Base-by-base conservation (phyloP, 2,797 vertebrate genomes). In the Alfaro cultratus region DNA sequence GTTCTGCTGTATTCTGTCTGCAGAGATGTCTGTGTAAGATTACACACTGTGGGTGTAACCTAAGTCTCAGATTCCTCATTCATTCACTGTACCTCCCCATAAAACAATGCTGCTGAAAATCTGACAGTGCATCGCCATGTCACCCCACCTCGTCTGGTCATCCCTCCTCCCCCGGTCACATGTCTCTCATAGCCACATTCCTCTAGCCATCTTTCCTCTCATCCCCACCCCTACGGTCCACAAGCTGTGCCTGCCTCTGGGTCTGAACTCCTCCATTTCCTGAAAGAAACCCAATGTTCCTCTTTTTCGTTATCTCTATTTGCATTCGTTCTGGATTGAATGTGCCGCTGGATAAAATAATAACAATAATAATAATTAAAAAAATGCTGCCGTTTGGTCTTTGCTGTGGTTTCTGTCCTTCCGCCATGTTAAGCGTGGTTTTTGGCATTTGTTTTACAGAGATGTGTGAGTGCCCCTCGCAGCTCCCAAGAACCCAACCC, bases 401-500 rank as follows among this genome's bases (percentile, higher is more conserved):
- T 78, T 31, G n/a, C 67, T 72, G 84, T 55, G 72, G 75, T 87
- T 87, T 80, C 77, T 85, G 78, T 87, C 80, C 83, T 75, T 91
- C 89, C 79, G 83, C 86, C 92, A 83, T 90, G 81, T 85, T 89
- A 49, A 47, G 62, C 73, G 6, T 76, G 70, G 47, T 77, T 55
- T 55, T n/a, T 46, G 31, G 47, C 60, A 41, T 73, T 68, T 64
- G 26, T 75, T 81, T 74, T 41, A 85, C 16, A 87, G 76, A 96
- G 98, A 97, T 92, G 98, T 94, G 93, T 94, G 95, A 95, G 98
- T 96, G 96, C 97, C 96, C 95, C 98, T 98, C 98, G 92, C 98
- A 98, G 98, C 98, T 99, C 98, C 98, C 98, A 96, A 99, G 98
- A 99, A 96, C 98, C 98, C 98, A 99, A 99, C 98, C 98, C 97